Evolutionary conservation across 2,113 vertebrate genomes (phyloP), one percentile per base, ranked within the genome.

Genomic region (Kryptolebias marmoratus): DNA sequence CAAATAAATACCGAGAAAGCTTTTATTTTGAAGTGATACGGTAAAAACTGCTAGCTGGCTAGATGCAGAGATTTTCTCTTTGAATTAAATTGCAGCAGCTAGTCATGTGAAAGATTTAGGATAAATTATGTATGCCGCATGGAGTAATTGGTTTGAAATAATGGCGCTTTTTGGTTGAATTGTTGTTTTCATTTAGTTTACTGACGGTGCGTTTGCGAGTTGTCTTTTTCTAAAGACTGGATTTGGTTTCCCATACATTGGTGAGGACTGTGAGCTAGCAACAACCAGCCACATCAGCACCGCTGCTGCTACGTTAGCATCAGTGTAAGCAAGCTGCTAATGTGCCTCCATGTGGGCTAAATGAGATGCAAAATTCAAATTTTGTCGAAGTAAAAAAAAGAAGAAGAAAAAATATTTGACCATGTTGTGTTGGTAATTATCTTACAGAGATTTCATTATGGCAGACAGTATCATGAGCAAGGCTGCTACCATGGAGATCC

Each of bases 401-500:
- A 22, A 22, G 22, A 22, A 22, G 22, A 1, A 13, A 39, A 60
- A 4, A 14, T 31, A 18, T 22, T 32, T n/a, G 0, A 0, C 8
- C 31, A 42, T 39, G 4, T 32, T 32, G 7, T 67, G 54, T 45
- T 15, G 11, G 18, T 71, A 32, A 86, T 22, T 75, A 30, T 65
- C 63, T 79, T 83, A 49, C 75, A 91, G 88, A 88, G 22, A 79
- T 66, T 75, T 50, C 87, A 93, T 72, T 18, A 98, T 99, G 97
- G 94, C 96, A n/a, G 97, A 97, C 76, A 95, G 95, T 86, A 94
- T 97, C 73, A 93, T 99, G 94, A 94, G 97, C 88, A 98, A 99
- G 76, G 96, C 97, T 4, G 97, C 97, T 64, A 99, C 97, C 50
- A 98, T 98, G 97, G 97, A 99, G 91, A 98, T 99, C 83, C 96